phyloP scores from a whole-genome alignment of 2,888 invertebrate species.

The Caenorhabditis plicata region DNA sequence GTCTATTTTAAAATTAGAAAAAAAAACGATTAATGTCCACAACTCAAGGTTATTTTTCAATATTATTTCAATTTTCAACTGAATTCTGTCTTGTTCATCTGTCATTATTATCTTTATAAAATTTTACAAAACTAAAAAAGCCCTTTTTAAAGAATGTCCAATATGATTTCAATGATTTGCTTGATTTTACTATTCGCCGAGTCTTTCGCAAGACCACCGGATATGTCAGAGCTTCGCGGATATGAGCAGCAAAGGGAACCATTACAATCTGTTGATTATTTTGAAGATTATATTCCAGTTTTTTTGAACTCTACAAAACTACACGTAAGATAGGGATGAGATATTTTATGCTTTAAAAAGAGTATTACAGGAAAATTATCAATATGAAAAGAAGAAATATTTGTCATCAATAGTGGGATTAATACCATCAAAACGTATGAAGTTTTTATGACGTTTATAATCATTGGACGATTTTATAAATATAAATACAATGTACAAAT shows the following conservation, averaged over 20 bases:
- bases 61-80: too few species aligned
- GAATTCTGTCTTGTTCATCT: too few species aligned
- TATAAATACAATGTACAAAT: background rate
- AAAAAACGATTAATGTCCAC: too few species aligned
- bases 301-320: slow-evolving; percentile 22
- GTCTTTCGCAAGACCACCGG: slow-evolving; percentile 4
- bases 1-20: too few species aligned
- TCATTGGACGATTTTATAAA: background rate
- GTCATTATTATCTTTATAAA: too few species aligned
- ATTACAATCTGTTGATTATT: slow-evolving; percentile 22
- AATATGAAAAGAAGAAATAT: slow-evolving; percentile 38
- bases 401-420: slow-evolving; percentile 6
- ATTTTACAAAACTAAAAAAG: too few species aligned
- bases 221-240: too few species aligned
- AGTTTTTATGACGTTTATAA: background rate
- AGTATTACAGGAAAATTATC: slow-evolving; percentile 32
- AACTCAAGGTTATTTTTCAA: too few species aligned
- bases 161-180: too few species aligned
- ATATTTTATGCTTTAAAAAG: background rate
- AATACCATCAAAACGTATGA: background rate
- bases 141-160: too few species aligned
- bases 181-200: background rate
- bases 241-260: slow-evolving; percentile 10
- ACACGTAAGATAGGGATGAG: slow-evolving; percentile 12
- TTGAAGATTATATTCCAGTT: slow-evolving; percentile 30